Base-by-base conservation (phyloP, 2,113 vertebrate genomes). In the Terrapene triunguis region DNA sequence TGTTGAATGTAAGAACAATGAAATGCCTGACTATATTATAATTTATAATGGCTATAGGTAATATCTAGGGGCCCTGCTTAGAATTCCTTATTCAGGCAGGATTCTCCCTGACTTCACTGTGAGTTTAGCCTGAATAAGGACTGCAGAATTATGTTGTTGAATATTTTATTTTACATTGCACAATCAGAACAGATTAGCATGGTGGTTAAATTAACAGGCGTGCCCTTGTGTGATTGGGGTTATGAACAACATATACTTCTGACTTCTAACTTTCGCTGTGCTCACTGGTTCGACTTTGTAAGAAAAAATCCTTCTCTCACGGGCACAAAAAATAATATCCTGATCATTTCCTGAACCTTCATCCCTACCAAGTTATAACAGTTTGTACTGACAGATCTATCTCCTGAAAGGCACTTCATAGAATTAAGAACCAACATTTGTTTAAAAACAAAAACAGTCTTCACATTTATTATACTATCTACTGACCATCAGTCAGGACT, bases 321-420 rank as follows among this genome's bases (percentile, higher is more conserved):
- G 82, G 94, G 69, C 29, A 82, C 2, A 38, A 44, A 85, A 93
- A 62, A 16, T 86, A 25, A 84, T 38, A 38, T 72, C 42, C 80
- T 88, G 72, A 72, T 27, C 4, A 12, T 94, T 84, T 87, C 47
- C 51, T 47, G 76, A 93, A 89, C 87, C 95, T 97, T 89, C 89
- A 95, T 74, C 51, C 38, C n/a, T 35, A 88, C 14, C 9, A 29
- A 72, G 5, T 84, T 76, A 48, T 88, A 86, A 22, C 32, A 17
- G 78, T 91, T 94, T 97, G 84, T 90, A 91, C 89, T 74, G 89
- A 95, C 94, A 96, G 95, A 90, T 89, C 72, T 65, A 54, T 24
- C 32, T 94, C 74, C 74, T 89, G 48, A n/a, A 87, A 55, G n/a
- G 16, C 25, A 84, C 62, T 88, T 47, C 29, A 24, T 65, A 65